Evolutionary conservation across 2,113 vertebrate species (phyloP).

Genomic region (human): GRCh38 chr2:51513001-51513500

Average conservation of each 20-base stretch:
- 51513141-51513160: background rate
- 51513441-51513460: background rate
- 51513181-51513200: background rate
- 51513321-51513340: background rate
- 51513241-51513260: background rate
- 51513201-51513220: slow-evolving; percentile 4
- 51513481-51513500: background rate
- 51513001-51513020: slow-evolving; percentile 9
- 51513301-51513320: too few relatives aligned
- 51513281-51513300: too few relatives aligned
- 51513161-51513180: slow-evolving; percentile 7
- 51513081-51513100: slow-evolving; percentile 29
- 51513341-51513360: background rate
- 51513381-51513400: background rate
- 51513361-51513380: background rate
- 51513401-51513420: background rate
- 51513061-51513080: slow-evolving; percentile 26
- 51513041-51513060: slow-evolving; percentile 25
- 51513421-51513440: background rate
- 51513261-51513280: background rate
- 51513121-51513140: slow-evolving; percentile 1
- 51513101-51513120: background rate
- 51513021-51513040: background rate
- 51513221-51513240: slow-evolving; percentile 13
- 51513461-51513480: background rate